Evolutionary conservation across 1,140 invertebrate genomes (phyloP).

Genomic region (Drosophila erecta): DNA sequence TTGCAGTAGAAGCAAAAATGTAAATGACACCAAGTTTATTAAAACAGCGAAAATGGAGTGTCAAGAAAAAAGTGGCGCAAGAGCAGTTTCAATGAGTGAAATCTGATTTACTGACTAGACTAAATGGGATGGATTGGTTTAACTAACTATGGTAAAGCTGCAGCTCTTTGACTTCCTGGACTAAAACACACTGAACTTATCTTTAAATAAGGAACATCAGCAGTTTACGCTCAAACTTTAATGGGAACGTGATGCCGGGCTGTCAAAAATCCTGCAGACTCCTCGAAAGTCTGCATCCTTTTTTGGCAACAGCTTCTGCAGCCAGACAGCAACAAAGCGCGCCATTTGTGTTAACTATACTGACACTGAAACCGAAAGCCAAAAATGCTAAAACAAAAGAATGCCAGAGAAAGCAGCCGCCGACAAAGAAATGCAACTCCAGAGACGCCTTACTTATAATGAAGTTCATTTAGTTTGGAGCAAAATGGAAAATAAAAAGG

Average conservation of each 20-base stretch:
- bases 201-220: background rate
- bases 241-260: conserved; percentile 6
- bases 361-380: conserved; percentile 52
- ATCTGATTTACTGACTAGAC: background rate
- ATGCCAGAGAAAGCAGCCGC: conserved; percentile 2
- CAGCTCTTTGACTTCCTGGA: too few relatives aligned
- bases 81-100: background rate
- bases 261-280: conserved; percentile 9
- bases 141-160: background rate
- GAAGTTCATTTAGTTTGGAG: conserved; percentile 72
- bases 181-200: too few relatives aligned
- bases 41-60: conserved; percentile 1
- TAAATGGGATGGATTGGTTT: background rate
- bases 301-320: conserved; percentile 9
- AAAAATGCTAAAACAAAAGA: conserved; percentile 20
- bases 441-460: conserved; percentile 67
- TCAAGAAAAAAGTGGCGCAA: background rate
- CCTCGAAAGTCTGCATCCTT: conserved; percentile 6
- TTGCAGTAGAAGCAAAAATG: conserved; percentile 30
- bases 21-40: conserved; percentile 38
- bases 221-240: conserved; percentile 2
- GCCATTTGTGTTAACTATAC: conserved; percentile 26
- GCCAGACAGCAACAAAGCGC: conserved; percentile 23
- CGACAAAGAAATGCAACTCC: conserved; percentile 6
- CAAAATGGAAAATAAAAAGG: conserved; percentile 32